Conservation (phyloP, 2,113 vertebrate species). For the Agapornis roseicollis region DNA sequence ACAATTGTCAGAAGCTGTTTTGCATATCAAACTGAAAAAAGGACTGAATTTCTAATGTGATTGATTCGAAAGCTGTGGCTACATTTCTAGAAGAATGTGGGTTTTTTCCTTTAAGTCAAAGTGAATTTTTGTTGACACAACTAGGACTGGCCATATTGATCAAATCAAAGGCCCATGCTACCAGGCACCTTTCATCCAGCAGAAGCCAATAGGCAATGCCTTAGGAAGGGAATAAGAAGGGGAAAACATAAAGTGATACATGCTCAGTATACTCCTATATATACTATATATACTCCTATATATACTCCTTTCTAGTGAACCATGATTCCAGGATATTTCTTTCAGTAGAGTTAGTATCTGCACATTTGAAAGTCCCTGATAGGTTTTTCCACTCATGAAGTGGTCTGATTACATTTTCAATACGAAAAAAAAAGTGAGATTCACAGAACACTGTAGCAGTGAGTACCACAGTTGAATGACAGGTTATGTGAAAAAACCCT, state of each 20-base stretch:
- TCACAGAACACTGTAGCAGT: background rate
- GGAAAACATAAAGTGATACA: background rate
- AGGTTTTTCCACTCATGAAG: background rate
- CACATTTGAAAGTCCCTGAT: background rate
- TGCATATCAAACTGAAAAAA: background rate
- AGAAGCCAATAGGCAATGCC: background rate
- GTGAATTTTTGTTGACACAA: background rate
- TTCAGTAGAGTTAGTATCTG: background rate
- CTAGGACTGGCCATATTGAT: background rate
- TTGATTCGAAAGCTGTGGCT: background rate
- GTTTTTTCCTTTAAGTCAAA: background rate
- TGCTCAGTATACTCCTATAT: background rate
- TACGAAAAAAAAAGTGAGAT: background rate
- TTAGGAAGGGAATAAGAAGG: background rate
- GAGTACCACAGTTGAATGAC: background rate
- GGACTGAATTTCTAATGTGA: background rate
- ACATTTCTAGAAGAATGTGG: background rate
- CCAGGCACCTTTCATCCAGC: background rate
- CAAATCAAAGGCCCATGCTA: background rate
- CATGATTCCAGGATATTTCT: background rate
- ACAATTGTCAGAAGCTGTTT: background rate
- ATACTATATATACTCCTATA: background rate
- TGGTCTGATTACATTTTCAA: background rate
- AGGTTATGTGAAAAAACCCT: background rate
- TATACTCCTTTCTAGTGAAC: background rate